Percentiles rank a stretch among this genome's conserved stretches.
These are phyloP conservation scores for Prinia subflava DNA, from an alignment of 2,113 vertebrate species.

Conservation along the genomic window DNA sequence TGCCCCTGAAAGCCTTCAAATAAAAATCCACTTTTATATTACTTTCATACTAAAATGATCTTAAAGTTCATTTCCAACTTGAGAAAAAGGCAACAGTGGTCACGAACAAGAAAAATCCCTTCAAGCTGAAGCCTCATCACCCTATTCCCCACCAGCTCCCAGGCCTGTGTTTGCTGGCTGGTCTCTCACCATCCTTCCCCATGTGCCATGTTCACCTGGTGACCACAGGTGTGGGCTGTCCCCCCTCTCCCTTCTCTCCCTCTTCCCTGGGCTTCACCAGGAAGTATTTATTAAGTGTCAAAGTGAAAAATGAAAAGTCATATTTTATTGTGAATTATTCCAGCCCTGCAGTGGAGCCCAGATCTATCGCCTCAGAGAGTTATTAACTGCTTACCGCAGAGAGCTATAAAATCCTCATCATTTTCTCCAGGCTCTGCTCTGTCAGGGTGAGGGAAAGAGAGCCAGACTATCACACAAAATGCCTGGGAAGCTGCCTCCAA, in stretches of 20 bases:
- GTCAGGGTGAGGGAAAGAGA: neutral
- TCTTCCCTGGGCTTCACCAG: slow-evolving; percentile 42
- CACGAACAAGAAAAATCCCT: neutral
- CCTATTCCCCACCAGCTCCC: neutral
- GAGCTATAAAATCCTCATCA: slow-evolving; percentile 76
- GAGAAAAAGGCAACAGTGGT: neutral
- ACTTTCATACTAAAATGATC: neutral
- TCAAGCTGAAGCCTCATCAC: neutral
- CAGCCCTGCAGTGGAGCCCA: slow-evolving; percentile 54
- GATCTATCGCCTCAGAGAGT: slow-evolving; percentile 74
- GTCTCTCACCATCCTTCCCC: neutral
- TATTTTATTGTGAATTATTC: slow-evolving; percentile 79
- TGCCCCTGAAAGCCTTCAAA: neutral
- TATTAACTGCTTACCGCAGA: slow-evolving; percentile 75
- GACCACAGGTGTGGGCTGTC: neutral
- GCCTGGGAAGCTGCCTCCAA: neutral
- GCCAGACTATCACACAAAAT: neutral
- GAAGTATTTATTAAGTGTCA: slow-evolving; percentile 75
- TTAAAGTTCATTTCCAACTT: neutral
- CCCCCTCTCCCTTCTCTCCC: neutral
- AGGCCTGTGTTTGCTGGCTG: neutral
- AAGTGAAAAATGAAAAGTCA: slow-evolving; percentile 76
- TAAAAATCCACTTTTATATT: neutral
- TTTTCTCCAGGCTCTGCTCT: slow-evolving; percentile 36
- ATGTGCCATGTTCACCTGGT: neutral